phyloP scores from a whole-genome alignment of 2,113 vertebrate genomes.

The Trichechus manatus region DNA sequence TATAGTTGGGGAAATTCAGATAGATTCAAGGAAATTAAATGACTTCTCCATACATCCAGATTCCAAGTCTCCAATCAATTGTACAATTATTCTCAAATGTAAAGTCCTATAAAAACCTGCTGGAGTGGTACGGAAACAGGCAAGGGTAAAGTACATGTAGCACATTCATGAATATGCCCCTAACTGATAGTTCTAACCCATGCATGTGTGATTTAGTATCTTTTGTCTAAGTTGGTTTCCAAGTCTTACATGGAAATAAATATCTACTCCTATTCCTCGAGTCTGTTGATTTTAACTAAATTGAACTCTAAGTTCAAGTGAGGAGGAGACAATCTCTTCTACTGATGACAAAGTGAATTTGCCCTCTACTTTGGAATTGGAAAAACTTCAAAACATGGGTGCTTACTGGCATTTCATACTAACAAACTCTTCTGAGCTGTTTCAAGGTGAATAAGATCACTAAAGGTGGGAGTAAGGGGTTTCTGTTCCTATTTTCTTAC shows the following conservation, averaged over 20 bases:
- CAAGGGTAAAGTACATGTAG: neutral
- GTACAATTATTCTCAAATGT: neutral
- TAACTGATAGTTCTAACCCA: neutral
- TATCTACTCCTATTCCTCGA: neutral
- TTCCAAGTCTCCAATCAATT: slow-evolving; percentile 25
- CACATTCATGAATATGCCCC: neutral
- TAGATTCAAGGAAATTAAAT: slow-evolving; percentile 35
- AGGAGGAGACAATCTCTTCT: neutral
- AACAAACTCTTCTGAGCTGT: neutral
- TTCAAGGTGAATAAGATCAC: neutral
- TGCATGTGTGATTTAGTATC: neutral
- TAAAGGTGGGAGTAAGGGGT: slow-evolving; percentile 25
- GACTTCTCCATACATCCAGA: slow-evolving; percentile 20
- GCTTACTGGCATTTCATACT: slow-evolving; percentile 36
- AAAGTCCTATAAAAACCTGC: slow-evolving; percentile 16
- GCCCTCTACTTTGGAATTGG: slow-evolving; percentile 26
- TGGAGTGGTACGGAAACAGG: slow-evolving; percentile 9
- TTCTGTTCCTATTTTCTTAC: slow-evolving; percentile 33
- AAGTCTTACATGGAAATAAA: neutral
- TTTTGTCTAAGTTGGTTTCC: slow-evolving; percentile 12
- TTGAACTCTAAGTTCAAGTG: slow-evolving; percentile 1
- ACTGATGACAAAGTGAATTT: slow-evolving; percentile 18
- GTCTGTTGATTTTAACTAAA: slow-evolving; percentile 20
- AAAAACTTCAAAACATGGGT: neutral
- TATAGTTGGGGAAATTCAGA: neutral